A percentile compares a stretch with the other conserved stretches of the same genome.
Conservation (phyloP, 1,140 invertebrate species). For the Tetramorium simillimum region DNA sequence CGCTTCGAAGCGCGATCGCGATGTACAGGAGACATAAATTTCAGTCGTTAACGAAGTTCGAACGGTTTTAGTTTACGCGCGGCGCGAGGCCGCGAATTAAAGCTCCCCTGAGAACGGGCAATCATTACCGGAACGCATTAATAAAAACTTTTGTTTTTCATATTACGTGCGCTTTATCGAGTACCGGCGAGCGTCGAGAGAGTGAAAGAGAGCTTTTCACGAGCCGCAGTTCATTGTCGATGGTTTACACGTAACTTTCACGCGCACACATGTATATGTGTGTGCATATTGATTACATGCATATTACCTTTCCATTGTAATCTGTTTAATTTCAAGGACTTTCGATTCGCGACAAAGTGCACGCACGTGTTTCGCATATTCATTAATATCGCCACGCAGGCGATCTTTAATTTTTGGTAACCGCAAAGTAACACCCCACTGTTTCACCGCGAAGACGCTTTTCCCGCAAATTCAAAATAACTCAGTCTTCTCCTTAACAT, state of each 20-base stretch:
- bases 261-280: not conserved
- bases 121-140: constrained; percentile 50
- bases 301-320: constrained; percentile 61
- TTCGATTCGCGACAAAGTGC: constrained; percentile 19
- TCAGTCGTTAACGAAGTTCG: constrained; percentile 30
- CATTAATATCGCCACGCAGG: not conserved
- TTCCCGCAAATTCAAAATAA: not conserved
- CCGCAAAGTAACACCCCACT: not conserved
- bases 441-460: not conserved
- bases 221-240: constrained; percentile 39
- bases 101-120: not conserved
- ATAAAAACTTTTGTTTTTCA: constrained; percentile 61
- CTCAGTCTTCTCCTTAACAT: not conserved
- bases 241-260: constrained; percentile 40
- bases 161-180: constrained; percentile 44
- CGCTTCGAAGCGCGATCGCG: not conserved
- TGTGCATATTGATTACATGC: constrained; percentile 65
- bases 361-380: constrained; percentile 13
- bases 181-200: not conserved
- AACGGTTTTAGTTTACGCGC: constrained; percentile 37
- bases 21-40: constrained; percentile 35
- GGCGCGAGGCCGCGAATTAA: constrained; percentile 20
- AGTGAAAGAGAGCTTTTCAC: constrained; percentile 51
- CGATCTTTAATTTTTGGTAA: constrained; percentile 22
- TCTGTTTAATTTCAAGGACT: constrained; percentile 59